A percentile compares a stretch with the other conserved stretches of the same genome.
phyloP scores from a whole-genome alignment of 1,140 invertebrate genomes.

The Berghia stephanieae region DNA sequence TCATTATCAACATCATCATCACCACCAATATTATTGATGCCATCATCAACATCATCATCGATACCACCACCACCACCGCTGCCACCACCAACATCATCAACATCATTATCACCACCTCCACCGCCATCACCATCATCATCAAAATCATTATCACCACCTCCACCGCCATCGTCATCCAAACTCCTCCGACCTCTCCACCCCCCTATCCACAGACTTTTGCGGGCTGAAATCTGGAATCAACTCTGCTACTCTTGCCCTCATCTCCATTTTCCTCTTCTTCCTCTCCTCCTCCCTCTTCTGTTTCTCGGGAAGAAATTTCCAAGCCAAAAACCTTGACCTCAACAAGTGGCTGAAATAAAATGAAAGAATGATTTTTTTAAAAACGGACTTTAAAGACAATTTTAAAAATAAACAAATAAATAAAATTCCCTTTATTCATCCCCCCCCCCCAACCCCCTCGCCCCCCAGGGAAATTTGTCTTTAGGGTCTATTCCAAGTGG shows the following conservation, averaged over 20 bases:
- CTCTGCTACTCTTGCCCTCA: constrained; percentile 57
- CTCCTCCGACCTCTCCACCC: constrained; percentile 6
- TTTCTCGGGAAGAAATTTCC: constrained; percentile 49
- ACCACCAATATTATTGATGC: not conserved
- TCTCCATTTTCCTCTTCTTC: constrained; percentile 50
- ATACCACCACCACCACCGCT: not conserved
- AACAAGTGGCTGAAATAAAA: constrained; percentile 42
- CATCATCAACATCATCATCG: not conserved
- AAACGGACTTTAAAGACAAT: too few species aligned
- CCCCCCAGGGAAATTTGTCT: too few species aligned
- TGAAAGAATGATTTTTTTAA: not conserved
- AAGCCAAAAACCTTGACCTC: constrained; percentile 46
- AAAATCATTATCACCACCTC: not conserved
- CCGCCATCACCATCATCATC: not conserved
- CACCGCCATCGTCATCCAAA: not conserved
- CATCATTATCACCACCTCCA: not conserved
- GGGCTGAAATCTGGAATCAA: constrained; percentile 56
- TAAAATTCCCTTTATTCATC: too few species aligned
- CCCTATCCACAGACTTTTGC: not conserved
- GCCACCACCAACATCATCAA: not conserved
- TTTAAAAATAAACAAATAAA: too few species aligned
- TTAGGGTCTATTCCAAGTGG: too few species aligned
- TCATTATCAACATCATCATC: not conserved
- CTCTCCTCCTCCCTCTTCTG: constrained; percentile 45
- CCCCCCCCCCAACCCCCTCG: too few species aligned